phyloP scores from a whole-genome alignment of 2,888 invertebrate species.

The Thereva unica region DNA sequence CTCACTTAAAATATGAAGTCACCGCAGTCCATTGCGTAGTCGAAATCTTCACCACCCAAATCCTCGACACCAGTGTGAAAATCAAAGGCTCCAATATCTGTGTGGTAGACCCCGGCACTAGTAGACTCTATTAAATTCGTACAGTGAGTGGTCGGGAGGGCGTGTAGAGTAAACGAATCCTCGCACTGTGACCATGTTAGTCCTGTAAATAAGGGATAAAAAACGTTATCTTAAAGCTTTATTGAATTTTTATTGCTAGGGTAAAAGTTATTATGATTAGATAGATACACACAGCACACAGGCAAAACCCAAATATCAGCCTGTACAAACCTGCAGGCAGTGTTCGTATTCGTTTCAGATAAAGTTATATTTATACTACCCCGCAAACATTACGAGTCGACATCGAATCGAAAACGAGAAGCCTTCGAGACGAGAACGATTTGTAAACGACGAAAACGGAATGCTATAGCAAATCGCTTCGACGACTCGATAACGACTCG shows the following conservation, averaged over 20 bases:
- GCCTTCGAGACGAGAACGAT: no score
- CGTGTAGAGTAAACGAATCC: conserved; percentile 69
- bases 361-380: no score
- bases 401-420: no score
- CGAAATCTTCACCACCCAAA: conserved; percentile 66
- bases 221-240: conserved; percentile 5
- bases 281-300: no score
- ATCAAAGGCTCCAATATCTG: conserved; percentile 67
- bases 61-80: conserved; percentile 59
- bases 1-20: conserved; percentile 68
- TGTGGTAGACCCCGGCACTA: conserved; percentile 65
- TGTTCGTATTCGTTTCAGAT: no score
- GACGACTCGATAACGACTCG: no score
- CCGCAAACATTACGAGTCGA: no score
- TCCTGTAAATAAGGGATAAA: conserved; percentile 53
- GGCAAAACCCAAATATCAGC: no score
- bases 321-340: no score
- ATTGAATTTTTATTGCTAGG: conserved; percentile 14
- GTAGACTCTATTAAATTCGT: conserved; percentile 65
- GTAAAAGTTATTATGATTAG: background rate
- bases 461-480: no score
- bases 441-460: no score
- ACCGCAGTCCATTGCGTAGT: conserved; percentile 72
- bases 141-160: conserved; percentile 68
- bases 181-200: conserved; percentile 70